A percentile compares a stretch with the other conserved stretches of the same genome.
phyloP scores from a whole-genome alignment of 1,140 invertebrate genomes.

The Panonychus citri region DNA sequence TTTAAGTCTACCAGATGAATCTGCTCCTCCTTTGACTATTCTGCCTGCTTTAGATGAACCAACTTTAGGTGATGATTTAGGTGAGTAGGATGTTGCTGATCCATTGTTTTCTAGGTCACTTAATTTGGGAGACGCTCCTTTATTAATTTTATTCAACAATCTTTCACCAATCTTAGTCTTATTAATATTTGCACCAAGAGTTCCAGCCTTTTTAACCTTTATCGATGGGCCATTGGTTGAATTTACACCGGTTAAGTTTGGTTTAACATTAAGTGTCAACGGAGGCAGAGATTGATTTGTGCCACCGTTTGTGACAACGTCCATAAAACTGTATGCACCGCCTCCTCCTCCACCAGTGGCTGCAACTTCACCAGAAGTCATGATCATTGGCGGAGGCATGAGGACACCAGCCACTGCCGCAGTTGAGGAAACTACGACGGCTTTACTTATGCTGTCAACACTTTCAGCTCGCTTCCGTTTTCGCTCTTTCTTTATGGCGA shows the following conservation, averaged over 20 bases:
- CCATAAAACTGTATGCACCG: constrained; percentile 5
- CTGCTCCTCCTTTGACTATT: not conserved
- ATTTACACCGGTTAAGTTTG: constrained; percentile 1
- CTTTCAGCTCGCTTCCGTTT: constrained; percentile 36
- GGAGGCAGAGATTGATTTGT: constrained; percentile 10
- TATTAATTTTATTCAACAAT: constrained; percentile 1
- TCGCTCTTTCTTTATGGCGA: constrained; percentile 21
- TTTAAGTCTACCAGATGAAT: not conserved
- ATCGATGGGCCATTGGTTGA: not conserved
- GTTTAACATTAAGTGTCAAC: constrained; percentile 13
- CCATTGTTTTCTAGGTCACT: not conserved
- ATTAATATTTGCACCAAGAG: not conserved
- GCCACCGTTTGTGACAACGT: not conserved
- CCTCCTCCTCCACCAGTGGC: not conserved
- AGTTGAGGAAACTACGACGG: not conserved
- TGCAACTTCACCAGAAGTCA: not conserved
- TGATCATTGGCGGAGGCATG: constrained; percentile 38
- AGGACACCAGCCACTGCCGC: constrained; percentile 16
- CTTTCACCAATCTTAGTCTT: not conserved
- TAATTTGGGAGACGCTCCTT: constrained; percentile 2
- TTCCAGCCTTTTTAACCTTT: not conserved
- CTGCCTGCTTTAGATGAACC: not conserved
- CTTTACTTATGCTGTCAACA: constrained; percentile 9
- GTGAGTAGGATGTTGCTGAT: not conserved
- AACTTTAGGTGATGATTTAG: constrained; percentile 2